A percentile compares a stretch with the other conserved stretches of the same genome.
phyloP scores from a whole-genome alignment of 1,140 invertebrate genomes.

The Stenopsyche tienmushanensis region DNA sequence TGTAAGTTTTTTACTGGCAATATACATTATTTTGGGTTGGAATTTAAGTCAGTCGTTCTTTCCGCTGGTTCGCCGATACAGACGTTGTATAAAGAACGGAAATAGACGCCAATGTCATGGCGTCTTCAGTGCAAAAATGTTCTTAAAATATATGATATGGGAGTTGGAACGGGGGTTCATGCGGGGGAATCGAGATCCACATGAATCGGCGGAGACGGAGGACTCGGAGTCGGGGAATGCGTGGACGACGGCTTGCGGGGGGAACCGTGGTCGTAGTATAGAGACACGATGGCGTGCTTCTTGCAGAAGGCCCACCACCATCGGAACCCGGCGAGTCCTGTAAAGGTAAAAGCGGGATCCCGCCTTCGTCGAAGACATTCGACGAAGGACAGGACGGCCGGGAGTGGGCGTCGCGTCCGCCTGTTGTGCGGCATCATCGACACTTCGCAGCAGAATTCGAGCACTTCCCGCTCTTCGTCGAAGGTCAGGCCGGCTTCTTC shows the following conservation, averaged over 20 bases:
- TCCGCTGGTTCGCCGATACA: no score
- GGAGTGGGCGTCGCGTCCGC: conserved; percentile 68
- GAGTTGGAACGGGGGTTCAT: no score
- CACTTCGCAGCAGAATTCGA: conserved; percentile 75
- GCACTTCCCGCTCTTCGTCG: conserved; percentile 64
- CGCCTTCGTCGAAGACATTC: conserved; percentile 61
- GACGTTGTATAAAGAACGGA: no score
- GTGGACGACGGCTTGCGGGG: neutral
- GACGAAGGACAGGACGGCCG: conserved; percentile 65
- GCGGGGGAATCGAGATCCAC: neutral
- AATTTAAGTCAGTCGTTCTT: no score
- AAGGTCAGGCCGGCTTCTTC: conserved; percentile 66
- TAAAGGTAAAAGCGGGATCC: conserved; percentile 66
- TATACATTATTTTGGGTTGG: no score
- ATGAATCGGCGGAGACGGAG: neutral
- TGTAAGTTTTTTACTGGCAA: no score
- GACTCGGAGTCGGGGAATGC: neutral
- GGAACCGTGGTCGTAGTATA: conserved; percentile 27
- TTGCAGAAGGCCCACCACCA: conserved; percentile 85
- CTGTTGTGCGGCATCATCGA: conserved; percentile 71
- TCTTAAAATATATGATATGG: no score
- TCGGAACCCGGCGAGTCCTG: conserved; percentile 67
- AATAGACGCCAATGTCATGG: no score
- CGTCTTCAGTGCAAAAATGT: no score
- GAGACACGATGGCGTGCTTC: conserved; percentile 68